These are phyloP conservation scores for Platyura marginata DNA, from an alignment of 1,140 invertebrate species.

Conservation along the genomic window DNA sequence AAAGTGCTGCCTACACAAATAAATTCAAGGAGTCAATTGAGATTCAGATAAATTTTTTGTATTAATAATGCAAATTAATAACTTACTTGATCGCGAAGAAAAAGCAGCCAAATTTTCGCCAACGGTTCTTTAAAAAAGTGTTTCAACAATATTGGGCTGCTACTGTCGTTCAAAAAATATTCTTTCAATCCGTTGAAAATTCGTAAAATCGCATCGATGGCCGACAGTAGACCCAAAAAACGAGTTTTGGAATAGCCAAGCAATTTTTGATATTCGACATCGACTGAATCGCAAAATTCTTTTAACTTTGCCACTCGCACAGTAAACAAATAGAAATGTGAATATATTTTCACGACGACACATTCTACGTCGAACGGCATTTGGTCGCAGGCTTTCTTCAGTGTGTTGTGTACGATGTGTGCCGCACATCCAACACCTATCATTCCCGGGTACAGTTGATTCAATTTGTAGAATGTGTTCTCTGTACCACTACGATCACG, in stretches of 20 bases:
- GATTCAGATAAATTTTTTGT: too few species aligned
- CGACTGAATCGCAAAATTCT: slow-evolving; percentile 6
- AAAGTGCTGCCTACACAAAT: too few species aligned
- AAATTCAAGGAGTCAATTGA: too few species aligned
- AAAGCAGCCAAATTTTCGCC: background rate
- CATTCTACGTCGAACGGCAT: slow-evolving; percentile 6
- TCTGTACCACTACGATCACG: background rate
- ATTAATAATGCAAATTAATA: too few species aligned
- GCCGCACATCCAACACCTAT: slow-evolving; percentile 8
- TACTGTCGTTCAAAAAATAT: background rate
- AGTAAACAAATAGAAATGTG: slow-evolving; percentile 9
- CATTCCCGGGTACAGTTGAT: slow-evolving; percentile 4
- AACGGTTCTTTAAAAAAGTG: background rate
- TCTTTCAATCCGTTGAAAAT: background rate
- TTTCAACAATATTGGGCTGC: background rate
- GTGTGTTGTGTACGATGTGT: slow-evolving; percentile 6
- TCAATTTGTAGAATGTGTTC: background rate
- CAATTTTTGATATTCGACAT: slow-evolving; percentile 8
- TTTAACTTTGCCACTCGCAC: slow-evolving; percentile 8
- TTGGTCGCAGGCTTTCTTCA: slow-evolving; percentile 6
- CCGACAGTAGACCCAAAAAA: slow-evolving; percentile 6
- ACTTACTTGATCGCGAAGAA: background rate
- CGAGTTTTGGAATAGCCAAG: slow-evolving; percentile 5
- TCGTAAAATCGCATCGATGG: background rate
- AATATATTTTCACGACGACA: slow-evolving; percentile 7